Evolutionary conservation across 2,888 invertebrate genomes (phyloP).

Genomic region (Steinernema carpocapsae): DNA sequence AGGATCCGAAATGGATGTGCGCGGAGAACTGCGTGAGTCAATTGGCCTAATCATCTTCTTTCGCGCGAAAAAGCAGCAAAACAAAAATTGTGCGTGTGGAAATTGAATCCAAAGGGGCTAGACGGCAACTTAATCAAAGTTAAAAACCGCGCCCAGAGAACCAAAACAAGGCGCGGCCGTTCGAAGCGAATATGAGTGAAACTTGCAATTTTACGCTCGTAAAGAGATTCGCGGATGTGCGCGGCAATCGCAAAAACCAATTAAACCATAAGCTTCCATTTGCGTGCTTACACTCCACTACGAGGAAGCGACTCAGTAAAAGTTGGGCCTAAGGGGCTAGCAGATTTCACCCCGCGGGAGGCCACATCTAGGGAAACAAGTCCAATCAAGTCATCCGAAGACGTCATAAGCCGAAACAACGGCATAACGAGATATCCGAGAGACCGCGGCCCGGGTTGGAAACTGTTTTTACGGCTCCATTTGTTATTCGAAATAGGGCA

Average conservation of each 20-base stretch:
- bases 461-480: background rate
- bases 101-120: background rate
- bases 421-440: background rate
- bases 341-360: background rate
- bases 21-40: too few species aligned
- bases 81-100: background rate
- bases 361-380: background rate
- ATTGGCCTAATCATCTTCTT: too few species aligned
- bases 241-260: background rate
- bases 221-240: too few species aligned
- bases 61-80: background rate
- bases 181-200: too few species aligned
- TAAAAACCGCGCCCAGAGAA: background rate
- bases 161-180: background rate
- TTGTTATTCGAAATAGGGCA: background rate
- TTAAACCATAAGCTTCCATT: background rate
- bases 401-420: background rate
- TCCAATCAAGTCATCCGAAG: background rate
- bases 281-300: background rate
- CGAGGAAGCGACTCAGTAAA: slow-evolving; percentile 1
- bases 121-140: slow-evolving; percentile 5
- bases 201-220: too few species aligned
- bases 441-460: background rate
- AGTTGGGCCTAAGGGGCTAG: background rate
- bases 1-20: too few species aligned